phyloP scores from a whole-genome alignment of 2,888 invertebrate genomes.

The Chrysolina americana region DNA sequence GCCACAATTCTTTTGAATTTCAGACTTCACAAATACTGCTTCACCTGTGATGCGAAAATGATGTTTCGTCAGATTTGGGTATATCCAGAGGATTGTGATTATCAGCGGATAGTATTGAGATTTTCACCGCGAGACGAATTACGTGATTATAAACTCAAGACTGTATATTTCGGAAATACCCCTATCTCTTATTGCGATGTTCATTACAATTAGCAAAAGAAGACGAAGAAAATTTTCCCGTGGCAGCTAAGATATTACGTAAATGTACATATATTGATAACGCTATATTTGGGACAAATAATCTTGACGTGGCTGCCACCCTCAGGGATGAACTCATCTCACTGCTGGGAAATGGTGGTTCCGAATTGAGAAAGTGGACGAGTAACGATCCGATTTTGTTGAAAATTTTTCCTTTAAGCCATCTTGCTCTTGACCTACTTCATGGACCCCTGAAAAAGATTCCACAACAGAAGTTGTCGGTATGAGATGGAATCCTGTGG shows the following conservation, averaged over 20 bases:
- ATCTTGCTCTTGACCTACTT: not conserved
- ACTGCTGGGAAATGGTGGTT: not conserved
- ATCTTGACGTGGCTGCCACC: not conserved
- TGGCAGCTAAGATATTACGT: not conserved
- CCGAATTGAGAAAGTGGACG: not conserved
- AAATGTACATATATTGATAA: not conserved
- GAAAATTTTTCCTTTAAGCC: not conserved
- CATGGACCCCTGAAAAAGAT: not conserved
- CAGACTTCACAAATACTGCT: not conserved
- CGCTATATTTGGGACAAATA: not conserved
- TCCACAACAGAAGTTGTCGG: not conserved
- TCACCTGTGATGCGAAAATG: not conserved
- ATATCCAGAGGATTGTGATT: not conserved
- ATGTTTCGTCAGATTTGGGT: not conserved
- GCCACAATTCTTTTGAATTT: constrained; percentile 5
- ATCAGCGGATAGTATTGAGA: not conserved
- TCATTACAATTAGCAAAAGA: not conserved
- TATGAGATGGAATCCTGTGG: not conserved
- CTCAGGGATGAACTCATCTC: not conserved
- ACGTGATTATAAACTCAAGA: not conserved
- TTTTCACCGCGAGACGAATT: not conserved
- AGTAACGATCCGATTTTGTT: not conserved
- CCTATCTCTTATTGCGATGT: not conserved
- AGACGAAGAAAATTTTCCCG: not conserved
- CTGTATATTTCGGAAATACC: not conserved